Evolutionary conservation across 1,140 invertebrate species (phyloP), one percentile per base, ranked within the genome.

Genomic region (Phenacoccus solenopsis): DNA sequence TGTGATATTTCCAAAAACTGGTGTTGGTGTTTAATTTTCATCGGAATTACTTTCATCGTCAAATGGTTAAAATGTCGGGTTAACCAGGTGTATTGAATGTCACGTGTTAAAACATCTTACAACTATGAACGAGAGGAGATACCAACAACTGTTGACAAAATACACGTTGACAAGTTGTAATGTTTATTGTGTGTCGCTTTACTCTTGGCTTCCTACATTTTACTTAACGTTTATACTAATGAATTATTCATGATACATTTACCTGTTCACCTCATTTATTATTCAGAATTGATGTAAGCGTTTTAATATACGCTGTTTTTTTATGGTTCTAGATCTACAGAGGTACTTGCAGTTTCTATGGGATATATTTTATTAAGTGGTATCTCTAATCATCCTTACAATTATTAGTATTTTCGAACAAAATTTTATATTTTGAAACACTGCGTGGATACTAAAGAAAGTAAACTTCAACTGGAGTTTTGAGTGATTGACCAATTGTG

Each of bases 261-360:
- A 64, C 59, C 59, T 64, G 59, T 64, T 64, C 59, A 64, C 59
- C 59, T 64, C 59, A 64, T 64, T 64, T 64, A 64, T 64, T 64
- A 64, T 64, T 64, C 59, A 64, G 59, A 64, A 64, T 64, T 64
- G 59, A 64, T 64, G 59, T 24, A 64, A 64, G 25, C 59, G 59
- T 64, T 64, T 64, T 64, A 64, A 64, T 64, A 64, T 64, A 27
- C 59, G 59, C 59, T 24, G 59, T 64, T 64, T 64, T 59, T 64
- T 64, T 64, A 64, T 64, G 59, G 59, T 64, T 64, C 59, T 64
- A 64, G 59, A 64, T 64, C 59, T 25, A 64, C 59, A 25, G 59
- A 64, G 59, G 59, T 64, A 64, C 59, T 64, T 64, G 59, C 59
- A 64, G 59, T 64, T 64, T 64, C 59, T 64, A 64, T 64, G 21